Evolutionary conservation across 2,888 invertebrate species (phyloP).

Genomic region (Drosophila nr. medialis): DNA sequence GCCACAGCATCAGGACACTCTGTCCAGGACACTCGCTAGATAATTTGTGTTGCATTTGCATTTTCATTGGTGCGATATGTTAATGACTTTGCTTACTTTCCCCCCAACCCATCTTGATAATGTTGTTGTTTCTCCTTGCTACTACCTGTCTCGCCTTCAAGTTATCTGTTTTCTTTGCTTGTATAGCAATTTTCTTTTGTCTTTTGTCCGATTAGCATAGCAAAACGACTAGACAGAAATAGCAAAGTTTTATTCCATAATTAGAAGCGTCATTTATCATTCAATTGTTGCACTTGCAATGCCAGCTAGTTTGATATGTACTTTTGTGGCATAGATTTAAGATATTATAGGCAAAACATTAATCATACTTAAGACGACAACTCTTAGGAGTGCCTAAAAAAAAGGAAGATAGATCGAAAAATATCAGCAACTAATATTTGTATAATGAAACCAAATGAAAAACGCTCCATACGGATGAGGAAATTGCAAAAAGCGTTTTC

Average conservation of each 20-base stretch:
- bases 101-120: constrained; percentile 46
- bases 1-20: constrained; percentile 16
- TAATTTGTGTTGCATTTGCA: constrained; percentile 77
- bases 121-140: constrained; percentile 19
- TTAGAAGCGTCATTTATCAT: constrained; percentile 69
- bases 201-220: constrained; percentile 53
- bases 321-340: constrained; percentile 14
- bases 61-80: constrained; percentile 79
- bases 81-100: constrained; percentile 76
- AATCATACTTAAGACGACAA: background rate
- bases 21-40: constrained; percentile 36
- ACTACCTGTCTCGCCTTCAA: constrained; percentile 29
- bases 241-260: constrained; percentile 49
- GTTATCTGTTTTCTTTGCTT: constrained; percentile 22
- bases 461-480: background rate
- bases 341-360: constrained; percentile 5
- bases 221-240: constrained; percentile 39
- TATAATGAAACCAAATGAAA: background rate
- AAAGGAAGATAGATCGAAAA: background rate
- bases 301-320: constrained; percentile 1
- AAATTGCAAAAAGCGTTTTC: background rate
- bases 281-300: constrained; percentile 27
- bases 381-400: background rate
- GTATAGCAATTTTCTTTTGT: constrained; percentile 2
- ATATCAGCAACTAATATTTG: background rate